phyloP scores from a whole-genome alignment of 2,888 invertebrate genomes.

The Drosophila putrida region DNA sequence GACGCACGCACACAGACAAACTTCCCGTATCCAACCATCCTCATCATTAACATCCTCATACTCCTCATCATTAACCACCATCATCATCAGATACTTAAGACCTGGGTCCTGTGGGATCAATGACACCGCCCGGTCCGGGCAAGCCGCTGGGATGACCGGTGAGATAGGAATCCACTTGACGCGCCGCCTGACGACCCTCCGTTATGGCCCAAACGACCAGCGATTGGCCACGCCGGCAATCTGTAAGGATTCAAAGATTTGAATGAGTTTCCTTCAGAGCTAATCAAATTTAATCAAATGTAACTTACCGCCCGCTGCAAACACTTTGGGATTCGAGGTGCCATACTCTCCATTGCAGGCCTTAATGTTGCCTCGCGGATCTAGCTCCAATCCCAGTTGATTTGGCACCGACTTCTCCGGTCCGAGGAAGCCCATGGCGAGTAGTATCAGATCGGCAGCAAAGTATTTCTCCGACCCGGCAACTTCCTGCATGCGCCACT shows the following conservation, averaged over 20 bases:
- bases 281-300: background rate
- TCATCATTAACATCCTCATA: constrained; percentile 22
- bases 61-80: constrained; percentile 15
- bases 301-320: constrained; percentile 96
- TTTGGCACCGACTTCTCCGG: constrained; percentile 96
- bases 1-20: constrained; percentile 67
- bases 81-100: constrained; percentile 54
- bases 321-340: constrained; percentile 93
- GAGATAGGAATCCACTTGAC: constrained; percentile 95
- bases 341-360: constrained; percentile 92
- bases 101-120: constrained; percentile 84
- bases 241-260: constrained; percentile 86
- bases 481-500: constrained; percentile 97
- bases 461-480: constrained; percentile 92
- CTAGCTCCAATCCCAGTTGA: constrained; percentile 92
- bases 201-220: constrained; percentile 99
- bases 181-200: constrained; percentile 98
- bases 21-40: constrained; percentile 34
- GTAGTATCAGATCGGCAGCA: constrained; percentile 95
- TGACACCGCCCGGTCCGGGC: constrained; percentile 97
- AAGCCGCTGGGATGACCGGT: constrained; percentile 90
- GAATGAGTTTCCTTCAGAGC: background rate
- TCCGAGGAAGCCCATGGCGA: constrained; percentile 99
- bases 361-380: constrained; percentile 96
- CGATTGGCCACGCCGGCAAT: constrained; percentile 99